Evolutionary conservation across 1,140 invertebrate genomes (phyloP), one percentile per base, ranked within the genome.

Genomic region (Leptonema lineaticorne): DNA sequence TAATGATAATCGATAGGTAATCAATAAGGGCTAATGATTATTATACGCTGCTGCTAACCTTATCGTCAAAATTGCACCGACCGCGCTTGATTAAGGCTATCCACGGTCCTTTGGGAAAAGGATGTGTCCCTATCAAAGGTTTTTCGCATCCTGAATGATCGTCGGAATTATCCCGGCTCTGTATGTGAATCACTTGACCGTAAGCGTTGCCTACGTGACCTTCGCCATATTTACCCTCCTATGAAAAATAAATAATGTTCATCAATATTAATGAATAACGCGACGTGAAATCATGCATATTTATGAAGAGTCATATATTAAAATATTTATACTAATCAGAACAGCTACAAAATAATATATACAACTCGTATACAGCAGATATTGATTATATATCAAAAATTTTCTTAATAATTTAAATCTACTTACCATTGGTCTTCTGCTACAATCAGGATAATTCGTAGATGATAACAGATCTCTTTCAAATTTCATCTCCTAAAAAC

Each of bases 81-180:
- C 91, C 91, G 16, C 90, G 78, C 70, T 86, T 84, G 2, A 92
- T 87, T 53, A 93, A 78, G 0, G 91, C 91, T 62, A 93, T 87
- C 90, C 91, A 93, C 0, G 87, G 83, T 37, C 77, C 78, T 0
- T 76, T 75, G 0, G 87, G 85, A 9, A 82, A 70, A 2, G 81
- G 78, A 4, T 77, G 75, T 0, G 79, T 81, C 37, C 85, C 86
- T 16, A 81, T 74, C 26, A 90, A 81, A 4, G 86, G 85, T 70
- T 82, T 80, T 0, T 82, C 79, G 75, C 90, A 92, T 1, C 88
- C 90, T 6, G 83, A 84, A 74, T 90, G 87, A 74, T 89, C 86
- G 3, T 77, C 79, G 8, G 81, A 77, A 16, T 82, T 80, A 3
- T 77, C 80, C 6, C 79, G 70, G 0, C 84, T 83, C 11, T 81